phyloP scores from a whole-genome alignment of 2,113 vertebrate genomes.

The Seriola quinqueradiata region DNA sequence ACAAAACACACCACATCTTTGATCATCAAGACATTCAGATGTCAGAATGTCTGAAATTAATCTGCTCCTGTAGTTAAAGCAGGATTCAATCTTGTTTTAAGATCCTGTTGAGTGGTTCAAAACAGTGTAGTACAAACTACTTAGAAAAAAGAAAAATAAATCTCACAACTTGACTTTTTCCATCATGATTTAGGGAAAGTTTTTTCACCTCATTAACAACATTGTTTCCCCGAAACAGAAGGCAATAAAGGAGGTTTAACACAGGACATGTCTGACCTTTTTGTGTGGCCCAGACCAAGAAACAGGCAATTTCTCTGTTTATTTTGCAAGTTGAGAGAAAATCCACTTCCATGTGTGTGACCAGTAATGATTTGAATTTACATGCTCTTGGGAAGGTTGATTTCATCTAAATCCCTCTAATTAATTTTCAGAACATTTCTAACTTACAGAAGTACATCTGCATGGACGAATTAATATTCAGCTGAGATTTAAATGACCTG shows the following conservation, averaged over 20 bases:
- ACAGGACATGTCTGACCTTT: slow-evolving; percentile 6
- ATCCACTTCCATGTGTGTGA: slow-evolving; percentile 61
- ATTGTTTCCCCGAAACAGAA: slow-evolving; percentile 8
- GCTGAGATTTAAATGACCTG: background rate
- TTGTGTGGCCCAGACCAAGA: slow-evolving; percentile 13
- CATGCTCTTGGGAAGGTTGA: slow-evolving; percentile 34
- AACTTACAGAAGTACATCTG: slow-evolving; percentile 1
- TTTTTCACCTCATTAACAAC: background rate
- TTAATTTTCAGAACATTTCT: slow-evolving; percentile 30
- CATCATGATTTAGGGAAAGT: background rate
- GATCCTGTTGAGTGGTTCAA: background rate
- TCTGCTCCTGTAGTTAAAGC: slow-evolving; percentile 7
- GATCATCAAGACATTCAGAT: slow-evolving; percentile 33
- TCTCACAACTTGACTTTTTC: background rate
- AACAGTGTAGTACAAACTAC: background rate
- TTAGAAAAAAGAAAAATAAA: background rate
- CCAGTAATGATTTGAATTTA: slow-evolving; percentile 77
- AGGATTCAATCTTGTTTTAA: slow-evolving; percentile 3
- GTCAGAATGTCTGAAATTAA: slow-evolving; percentile 23
- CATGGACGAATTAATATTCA: slow-evolving; percentile 2
- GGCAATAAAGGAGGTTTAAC: slow-evolving; percentile 6
- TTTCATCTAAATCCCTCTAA: slow-evolving; percentile 27
- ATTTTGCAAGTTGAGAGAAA: slow-evolving; percentile 78
- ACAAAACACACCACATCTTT: slow-evolving; percentile 23
- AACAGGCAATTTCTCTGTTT: slow-evolving; percentile 68